Evolutionary conservation across 2,113 vertebrate genomes (phyloP).

Genomic region (Columba janthina): DNA sequence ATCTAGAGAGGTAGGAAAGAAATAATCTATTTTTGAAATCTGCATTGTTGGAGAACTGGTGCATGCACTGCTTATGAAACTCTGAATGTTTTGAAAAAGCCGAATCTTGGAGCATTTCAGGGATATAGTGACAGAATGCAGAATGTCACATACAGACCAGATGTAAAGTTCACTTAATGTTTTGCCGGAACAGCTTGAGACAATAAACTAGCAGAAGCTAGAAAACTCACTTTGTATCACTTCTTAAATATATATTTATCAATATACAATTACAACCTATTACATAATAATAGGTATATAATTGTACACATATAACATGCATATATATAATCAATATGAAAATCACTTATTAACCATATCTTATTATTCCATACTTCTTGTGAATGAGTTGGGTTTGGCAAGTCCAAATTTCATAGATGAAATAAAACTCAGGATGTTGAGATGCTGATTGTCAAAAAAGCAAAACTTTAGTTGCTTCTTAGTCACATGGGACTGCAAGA

Average conservation of each 20-base stretch:
- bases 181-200: neutral
- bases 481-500: neutral
- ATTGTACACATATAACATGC: neutral
- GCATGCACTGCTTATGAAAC: neutral
- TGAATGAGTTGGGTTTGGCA: neutral
- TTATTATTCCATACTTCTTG: neutral
- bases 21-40: neutral
- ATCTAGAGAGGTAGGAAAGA: neutral
- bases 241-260: neutral
- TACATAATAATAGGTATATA: neutral
- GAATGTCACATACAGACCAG: neutral
- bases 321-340: neutral
- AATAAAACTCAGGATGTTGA: neutral
- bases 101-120: neutral
- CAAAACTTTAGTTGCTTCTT: neutral
- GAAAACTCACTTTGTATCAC: neutral
- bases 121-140: neutral
- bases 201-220: neutral
- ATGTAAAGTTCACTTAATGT: neutral
- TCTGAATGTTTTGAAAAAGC: neutral
- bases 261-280: neutral
- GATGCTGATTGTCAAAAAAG: neutral
- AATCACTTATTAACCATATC: neutral
- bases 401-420: neutral
- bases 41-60: neutral